phyloP scores from a whole-genome alignment of 2,888 invertebrate species.

The Xestia xanthographa region DNA sequence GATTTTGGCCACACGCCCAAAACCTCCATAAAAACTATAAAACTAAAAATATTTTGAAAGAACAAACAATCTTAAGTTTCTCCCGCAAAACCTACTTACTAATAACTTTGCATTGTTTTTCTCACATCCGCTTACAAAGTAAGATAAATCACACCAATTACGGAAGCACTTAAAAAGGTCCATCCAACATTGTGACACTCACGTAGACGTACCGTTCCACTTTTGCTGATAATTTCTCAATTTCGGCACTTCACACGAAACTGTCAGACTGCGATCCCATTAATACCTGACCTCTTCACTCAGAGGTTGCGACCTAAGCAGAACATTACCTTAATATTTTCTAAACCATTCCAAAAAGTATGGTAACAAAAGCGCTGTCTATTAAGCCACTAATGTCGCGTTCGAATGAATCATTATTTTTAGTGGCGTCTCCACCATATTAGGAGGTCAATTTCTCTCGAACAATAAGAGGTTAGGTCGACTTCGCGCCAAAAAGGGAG shows the following conservation, averaged over 20 bases:
- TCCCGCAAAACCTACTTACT: slow-evolving; percentile 14
- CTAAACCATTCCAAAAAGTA: slow-evolving; percentile 58
- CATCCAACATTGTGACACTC: slow-evolving; percentile 18
- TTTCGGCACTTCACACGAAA: slow-evolving; percentile 49
- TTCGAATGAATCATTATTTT: slow-evolving; percentile 69
- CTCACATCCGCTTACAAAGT: slow-evolving; percentile 15
- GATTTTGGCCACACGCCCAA: neutral
- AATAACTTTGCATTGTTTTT: slow-evolving; percentile 35
- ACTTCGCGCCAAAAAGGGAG: slow-evolving; percentile 57
- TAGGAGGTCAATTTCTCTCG: slow-evolving; percentile 65
- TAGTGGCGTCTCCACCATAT: slow-evolving; percentile 65
- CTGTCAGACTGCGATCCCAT: slow-evolving; percentile 58
- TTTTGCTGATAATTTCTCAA: slow-evolving; percentile 46
- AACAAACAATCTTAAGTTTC: slow-evolving; percentile 1
- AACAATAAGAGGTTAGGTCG: slow-evolving; percentile 64
- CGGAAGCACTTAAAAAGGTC: slow-evolving; percentile 43
- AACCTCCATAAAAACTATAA: neutral
- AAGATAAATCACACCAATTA: slow-evolving; percentile 52
- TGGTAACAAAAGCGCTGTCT: slow-evolving; percentile 59
- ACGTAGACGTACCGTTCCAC: slow-evolving; percentile 31
- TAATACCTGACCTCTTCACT: slow-evolving; percentile 56
- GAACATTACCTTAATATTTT: slow-evolving; percentile 63
- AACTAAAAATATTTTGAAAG: neutral
- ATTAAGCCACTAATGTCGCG: slow-evolving; percentile 62
- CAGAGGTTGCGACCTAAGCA: slow-evolving; percentile 34